Evolutionary conservation across 2,113 vertebrate genomes (phyloP).

Genomic region (Perca fluviatilis): DNA sequence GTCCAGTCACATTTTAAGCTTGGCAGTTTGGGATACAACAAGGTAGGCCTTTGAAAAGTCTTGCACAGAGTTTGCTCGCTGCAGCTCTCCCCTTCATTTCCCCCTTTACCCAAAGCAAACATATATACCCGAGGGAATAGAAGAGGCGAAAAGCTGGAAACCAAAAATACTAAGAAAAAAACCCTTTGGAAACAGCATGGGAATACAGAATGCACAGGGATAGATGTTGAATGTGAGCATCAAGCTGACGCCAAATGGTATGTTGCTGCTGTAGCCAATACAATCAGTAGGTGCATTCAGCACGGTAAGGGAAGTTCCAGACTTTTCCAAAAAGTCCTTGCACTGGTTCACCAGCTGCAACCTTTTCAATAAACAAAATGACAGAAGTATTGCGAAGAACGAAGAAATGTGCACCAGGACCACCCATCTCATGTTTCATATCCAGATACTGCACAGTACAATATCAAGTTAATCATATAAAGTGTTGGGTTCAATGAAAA

Average conservation of each 20-base stretch:
- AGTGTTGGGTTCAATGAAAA: neutral
- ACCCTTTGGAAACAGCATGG: constrained; percentile 54
- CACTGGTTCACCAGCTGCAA: neutral
- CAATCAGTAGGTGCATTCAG: constrained; percentile 31
- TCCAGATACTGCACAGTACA: neutral
- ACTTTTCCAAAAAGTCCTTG: neutral
- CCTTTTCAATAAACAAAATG: neutral
- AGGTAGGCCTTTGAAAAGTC: constrained; percentile 74
- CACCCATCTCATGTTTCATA: neutral
- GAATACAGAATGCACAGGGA: constrained; percentile 44
- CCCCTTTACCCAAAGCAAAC: constrained; percentile 76
- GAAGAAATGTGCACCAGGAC: neutral
- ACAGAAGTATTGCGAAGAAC: neutral
- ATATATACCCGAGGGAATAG: constrained; percentile 70
- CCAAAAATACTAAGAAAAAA: constrained; percentile 60
- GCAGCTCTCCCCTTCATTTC: constrained; percentile 52
- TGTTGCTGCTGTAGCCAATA: neutral
- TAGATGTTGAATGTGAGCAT: constrained; percentile 12
- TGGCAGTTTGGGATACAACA: constrained; percentile 72
- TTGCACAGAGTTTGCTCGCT: constrained; percentile 61
- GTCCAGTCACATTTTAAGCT: constrained; percentile 45
- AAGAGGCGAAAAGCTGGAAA: constrained; percentile 66
- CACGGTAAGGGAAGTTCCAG: neutral
- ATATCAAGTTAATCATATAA: neutral
- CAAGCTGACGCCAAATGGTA: constrained; percentile 33